A percentile compares a stretch with the other conserved stretches of the same genome.
phyloP scores from a whole-genome alignment of 2,888 invertebrate genomes.

The Ophion costatus region DNA sequence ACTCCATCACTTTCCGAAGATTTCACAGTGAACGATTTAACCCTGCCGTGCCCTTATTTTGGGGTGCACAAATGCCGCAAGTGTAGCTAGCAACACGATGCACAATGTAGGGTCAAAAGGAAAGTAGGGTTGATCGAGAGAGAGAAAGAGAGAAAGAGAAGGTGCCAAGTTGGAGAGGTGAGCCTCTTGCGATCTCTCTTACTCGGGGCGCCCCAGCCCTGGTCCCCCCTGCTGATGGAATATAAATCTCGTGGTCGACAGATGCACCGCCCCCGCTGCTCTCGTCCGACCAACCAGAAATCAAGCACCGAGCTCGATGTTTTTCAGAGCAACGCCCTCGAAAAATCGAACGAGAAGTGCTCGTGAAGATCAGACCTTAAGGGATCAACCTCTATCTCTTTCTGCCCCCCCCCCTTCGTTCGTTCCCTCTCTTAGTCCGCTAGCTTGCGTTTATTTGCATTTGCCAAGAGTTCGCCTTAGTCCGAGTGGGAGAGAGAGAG shows the following conservation, averaged over 20 bases:
- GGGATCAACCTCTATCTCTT: conserved; percentile 52
- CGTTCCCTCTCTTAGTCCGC: neutral
- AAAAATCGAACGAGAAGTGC: conserved; percentile 71
- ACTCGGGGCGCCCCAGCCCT: conserved; percentile 16
- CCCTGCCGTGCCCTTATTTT: neutral
- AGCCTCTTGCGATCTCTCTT: conserved; percentile 6
- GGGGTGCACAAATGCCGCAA: neutral
- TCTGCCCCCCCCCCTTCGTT: neutral
- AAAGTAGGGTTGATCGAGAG: conserved; percentile 71
- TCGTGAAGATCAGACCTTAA: conserved; percentile 62
- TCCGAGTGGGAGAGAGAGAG: neutral
- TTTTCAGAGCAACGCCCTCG: conserved; percentile 81
- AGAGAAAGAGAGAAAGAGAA: neutral
- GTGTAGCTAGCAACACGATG: neutral
- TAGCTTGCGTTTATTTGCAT: conserved; percentile 22
- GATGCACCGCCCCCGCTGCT: conserved; percentile 81
- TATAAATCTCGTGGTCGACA: conserved; percentile 82
- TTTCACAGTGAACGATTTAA: neutral
- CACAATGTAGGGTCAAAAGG: neutral
- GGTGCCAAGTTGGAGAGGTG: conserved; percentile 66
- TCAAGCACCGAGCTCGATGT: conserved; percentile 74
- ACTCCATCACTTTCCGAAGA: neutral
- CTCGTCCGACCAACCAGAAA: conserved; percentile 80
- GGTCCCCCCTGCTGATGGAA: conserved; percentile 67
- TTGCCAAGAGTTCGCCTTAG: conserved; percentile 1